phyloP scores from a whole-genome alignment of 2,888 invertebrate genomes.

The Agrotis clavis region DNA sequence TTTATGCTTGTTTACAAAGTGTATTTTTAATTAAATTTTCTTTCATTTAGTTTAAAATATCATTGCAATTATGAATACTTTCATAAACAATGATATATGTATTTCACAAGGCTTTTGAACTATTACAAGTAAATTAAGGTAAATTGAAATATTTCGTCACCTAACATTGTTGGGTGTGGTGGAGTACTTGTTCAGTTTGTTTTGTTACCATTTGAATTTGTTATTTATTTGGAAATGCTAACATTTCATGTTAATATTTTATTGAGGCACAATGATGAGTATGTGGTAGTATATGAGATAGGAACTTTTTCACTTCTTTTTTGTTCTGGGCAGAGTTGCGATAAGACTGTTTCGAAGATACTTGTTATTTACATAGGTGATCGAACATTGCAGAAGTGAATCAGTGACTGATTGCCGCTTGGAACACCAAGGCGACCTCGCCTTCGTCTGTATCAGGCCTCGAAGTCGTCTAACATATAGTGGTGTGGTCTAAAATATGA shows the following conservation, averaged over 20 bases:
- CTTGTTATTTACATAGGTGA: conserved; percentile 30
- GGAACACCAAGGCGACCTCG: conserved; percentile 28
- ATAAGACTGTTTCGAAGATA: conserved; percentile 56
- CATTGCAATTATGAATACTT: conserved; percentile 27
- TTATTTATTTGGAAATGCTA: conserved; percentile 49
- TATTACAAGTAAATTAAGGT: conserved; percentile 13
- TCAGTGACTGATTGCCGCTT: conserved; percentile 16
- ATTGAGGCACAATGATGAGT: conserved; percentile 35
- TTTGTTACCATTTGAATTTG: conserved; percentile 48
- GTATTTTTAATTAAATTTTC: conserved; percentile 1
- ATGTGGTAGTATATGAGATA: conserved; percentile 20
- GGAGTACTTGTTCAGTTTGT: conserved; percentile 18
- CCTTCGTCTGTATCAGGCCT: conserved; percentile 28
- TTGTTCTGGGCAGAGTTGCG: conserved; percentile 40
- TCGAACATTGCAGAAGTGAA: conserved; percentile 18
- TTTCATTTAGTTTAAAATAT: conserved; percentile 1
- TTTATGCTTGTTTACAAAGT: conserved; percentile 6
- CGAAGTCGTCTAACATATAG: conserved; percentile 34
- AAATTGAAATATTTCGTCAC: conserved; percentile 22
- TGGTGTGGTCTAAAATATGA: conserved; percentile 46
- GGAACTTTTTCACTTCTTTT: conserved; percentile 30
- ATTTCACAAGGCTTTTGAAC: background rate
- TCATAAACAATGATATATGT: background rate
- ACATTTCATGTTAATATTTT: conserved; percentile 39
- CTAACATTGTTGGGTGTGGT: conserved; percentile 5